A percentile compares a stretch with the other conserved stretches of the same genome.
phyloP scores from a whole-genome alignment of 2,888 invertebrate genomes.

The Aporophyla nigra region DNA sequence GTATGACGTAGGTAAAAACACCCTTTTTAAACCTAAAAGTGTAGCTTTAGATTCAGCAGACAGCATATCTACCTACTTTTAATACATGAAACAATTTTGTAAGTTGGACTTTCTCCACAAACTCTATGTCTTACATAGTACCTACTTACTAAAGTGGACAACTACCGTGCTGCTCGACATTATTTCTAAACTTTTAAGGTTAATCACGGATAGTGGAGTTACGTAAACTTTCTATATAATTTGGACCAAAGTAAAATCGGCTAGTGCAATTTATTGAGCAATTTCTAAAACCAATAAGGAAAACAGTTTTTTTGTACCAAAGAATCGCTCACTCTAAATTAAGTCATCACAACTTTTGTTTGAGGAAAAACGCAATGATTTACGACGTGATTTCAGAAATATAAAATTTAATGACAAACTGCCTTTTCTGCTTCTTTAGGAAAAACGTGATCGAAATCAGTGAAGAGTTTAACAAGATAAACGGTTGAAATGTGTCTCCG shows the following conservation, averaged over 20 bases:
- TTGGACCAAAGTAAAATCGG: slow-evolving; percentile 34
- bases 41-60: neutral
- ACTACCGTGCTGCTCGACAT: slow-evolving; percentile 17
- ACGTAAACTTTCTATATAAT: slow-evolving; percentile 60
- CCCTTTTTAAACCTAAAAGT: neutral
- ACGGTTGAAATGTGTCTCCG: slow-evolving; percentile 30
- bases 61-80: neutral
- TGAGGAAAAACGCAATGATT: neutral
- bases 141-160: slow-evolving; percentile 31
- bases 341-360: slow-evolving; percentile 4
- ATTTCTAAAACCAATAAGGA: slow-evolving; percentile 40
- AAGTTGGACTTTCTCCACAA: slow-evolving; percentile 30
- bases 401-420: slow-evolving; percentile 16
- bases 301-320: neutral
- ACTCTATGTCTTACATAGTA: slow-evolving; percentile 4
- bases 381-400: neutral
- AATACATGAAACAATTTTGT: slow-evolving; percentile 6
- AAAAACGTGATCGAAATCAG: slow-evolving; percentile 41
- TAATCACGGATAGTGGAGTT: slow-evolving; percentile 51
- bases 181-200: slow-evolving; percentile 42
- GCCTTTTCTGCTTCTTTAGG: slow-evolving; percentile 22
- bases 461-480: slow-evolving; percentile 42
- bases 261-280: slow-evolving; percentile 52
- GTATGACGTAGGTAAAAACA: no score
- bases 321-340: slow-evolving; percentile 19